phyloP scores from a whole-genome alignment of 1,140 invertebrate genomes.

The Acromyrmex heyeri region DNA sequence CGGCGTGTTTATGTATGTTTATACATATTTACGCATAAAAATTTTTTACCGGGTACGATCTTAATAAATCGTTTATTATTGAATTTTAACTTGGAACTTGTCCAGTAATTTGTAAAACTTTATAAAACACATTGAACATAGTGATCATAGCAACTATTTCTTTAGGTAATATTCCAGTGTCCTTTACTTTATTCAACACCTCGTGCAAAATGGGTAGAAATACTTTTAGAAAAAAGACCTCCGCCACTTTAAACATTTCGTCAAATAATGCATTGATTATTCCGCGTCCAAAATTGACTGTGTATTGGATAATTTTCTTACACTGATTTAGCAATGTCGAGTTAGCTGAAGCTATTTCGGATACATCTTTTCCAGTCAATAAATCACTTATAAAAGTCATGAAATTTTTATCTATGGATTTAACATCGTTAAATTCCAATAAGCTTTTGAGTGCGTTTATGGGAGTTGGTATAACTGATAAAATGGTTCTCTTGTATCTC shows the following conservation, averaged over 20 bases:
- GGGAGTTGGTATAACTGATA: too few species aligned
- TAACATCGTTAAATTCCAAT: not conserved
- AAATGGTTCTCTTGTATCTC: slow-evolving; percentile 22
- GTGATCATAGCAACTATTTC: not conserved
- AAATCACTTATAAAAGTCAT: accelerated
- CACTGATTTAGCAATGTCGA: not conserved
- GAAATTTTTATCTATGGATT: not conserved
- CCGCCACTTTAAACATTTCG: too few species aligned
- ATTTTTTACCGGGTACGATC: too few species aligned
- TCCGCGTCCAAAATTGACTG: too few species aligned
- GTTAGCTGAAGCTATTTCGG: not conserved
- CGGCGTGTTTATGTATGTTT: too few species aligned
- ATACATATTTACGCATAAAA: too few species aligned
- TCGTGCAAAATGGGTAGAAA: not conserved
- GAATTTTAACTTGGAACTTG: not conserved
- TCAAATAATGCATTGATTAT: too few species aligned
- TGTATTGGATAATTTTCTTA: not conserved
- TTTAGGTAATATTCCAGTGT: not conserved
- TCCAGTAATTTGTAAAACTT: not conserved
- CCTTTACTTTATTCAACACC: accelerated
- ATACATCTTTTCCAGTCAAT: not conserved
- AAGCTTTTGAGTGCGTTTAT: not conserved
- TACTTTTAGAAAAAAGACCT: too few species aligned
- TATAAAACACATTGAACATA: too few species aligned
- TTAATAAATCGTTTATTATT: too few species aligned